Evolutionary conservation across 2,888 invertebrate species (phyloP).

Genomic region (Bunonema sp.): DNA sequence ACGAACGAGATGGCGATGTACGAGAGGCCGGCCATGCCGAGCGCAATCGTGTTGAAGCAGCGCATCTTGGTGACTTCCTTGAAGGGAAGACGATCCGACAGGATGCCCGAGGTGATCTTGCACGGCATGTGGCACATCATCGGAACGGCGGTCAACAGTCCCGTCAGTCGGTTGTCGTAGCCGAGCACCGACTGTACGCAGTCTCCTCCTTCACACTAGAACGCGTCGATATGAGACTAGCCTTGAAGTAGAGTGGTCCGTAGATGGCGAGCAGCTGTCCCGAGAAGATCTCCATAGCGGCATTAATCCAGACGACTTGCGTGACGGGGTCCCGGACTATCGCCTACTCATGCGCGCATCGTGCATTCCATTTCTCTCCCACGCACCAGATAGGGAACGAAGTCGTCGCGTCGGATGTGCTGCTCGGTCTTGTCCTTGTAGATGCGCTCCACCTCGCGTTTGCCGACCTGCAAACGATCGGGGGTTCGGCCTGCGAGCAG

Average conservation of each 20-base stretch:
- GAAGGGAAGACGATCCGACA: constrained; percentile 11
- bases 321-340: constrained; percentile 3
- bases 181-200: constrained; percentile 2
- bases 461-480: too few relatives aligned
- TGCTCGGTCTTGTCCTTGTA: constrained; percentile 26
- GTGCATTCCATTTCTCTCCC: too few relatives aligned
- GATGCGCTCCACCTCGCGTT: constrained; percentile 20
- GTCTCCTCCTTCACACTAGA: background rate
- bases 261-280: constrained; percentile 8
- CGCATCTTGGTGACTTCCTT: constrained; percentile 18
- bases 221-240: background rate
- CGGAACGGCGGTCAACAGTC: constrained; percentile 6
- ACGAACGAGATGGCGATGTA: constrained; percentile 15
- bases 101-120: constrained; percentile 7
- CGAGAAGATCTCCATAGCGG: constrained; percentile 7
- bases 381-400: constrained; percentile 26
- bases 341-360: too few relatives aligned
- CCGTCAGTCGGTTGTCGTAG: constrained; percentile 7
- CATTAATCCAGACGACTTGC: constrained; percentile 6
- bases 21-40: constrained; percentile 19
- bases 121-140: constrained; percentile 7
- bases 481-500: too few relatives aligned
- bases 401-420: constrained; percentile 27
- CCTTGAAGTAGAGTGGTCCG: constrained; percentile 5
- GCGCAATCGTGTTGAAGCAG: constrained; percentile 25